Base-by-base conservation (phyloP, 1,140 invertebrate genomes). In the Trinorchestia longiramus region DNA sequence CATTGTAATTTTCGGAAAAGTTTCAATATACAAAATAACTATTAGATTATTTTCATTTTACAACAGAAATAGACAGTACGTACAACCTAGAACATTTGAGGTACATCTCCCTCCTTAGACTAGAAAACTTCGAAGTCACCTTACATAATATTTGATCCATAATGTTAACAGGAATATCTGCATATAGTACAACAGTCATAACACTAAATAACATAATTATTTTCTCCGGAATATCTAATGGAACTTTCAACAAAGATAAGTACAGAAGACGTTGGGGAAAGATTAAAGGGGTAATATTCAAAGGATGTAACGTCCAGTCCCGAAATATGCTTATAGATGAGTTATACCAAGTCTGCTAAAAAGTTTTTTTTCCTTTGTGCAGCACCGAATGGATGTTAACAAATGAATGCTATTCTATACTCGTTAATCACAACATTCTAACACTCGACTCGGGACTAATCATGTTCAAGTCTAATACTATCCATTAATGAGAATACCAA, bases 1-100 rank as follows among this genome's bases (percentile, higher is more conserved):
- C 62, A 11, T 77, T 77, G 36, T 3, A 90, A 90, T 43, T 90
- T 90, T 90, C 88, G 28, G 88, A 43, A 42, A 42, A 90, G 43
- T 90, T 94, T 94, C 44, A 94, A 94, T 94, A 94, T 94, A 94
- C 92, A 94, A 94, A 94, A 94, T 94, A 94, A 94, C 92, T 45
- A 94, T 94, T 94, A 94, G 92, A 94, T 45, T 94, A 94, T 94
- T 94, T 45, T 94, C 92, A 94, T 47, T 45, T 94, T 94, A 94
- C 92, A 94, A 94, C 92, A 47, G 92, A 94, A 94, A 94, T 45
- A 94, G 92, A 94, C 44, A 94, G 40, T 94, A 94, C 43, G 92
- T 94, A 94, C 92, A 94, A 94, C 92, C 92, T 94, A 94, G 43
- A 94, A 94, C 43, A 94, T 44, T n/a, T 45, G 92, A 94, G 92